Percentiles rank a stretch among this genome's conserved stretches.
phyloP scores from a whole-genome alignment of 2,888 invertebrate genomes.

The Trypoxylon attenuatum region DNA sequence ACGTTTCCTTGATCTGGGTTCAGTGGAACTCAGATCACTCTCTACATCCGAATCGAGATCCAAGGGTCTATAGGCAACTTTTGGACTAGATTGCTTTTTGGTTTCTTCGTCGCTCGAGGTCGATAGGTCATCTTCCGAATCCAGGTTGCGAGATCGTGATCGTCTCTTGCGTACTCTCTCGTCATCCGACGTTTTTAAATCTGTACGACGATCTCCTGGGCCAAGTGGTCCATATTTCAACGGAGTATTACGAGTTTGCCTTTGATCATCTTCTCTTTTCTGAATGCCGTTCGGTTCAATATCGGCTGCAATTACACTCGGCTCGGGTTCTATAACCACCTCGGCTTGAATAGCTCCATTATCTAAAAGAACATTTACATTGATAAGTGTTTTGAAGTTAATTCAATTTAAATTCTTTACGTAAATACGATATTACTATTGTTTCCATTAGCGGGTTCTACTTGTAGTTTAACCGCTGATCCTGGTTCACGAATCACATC shows the following conservation, averaged over 20 bases:
- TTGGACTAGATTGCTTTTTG: constrained; percentile 47
- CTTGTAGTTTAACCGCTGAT: background rate
- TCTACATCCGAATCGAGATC: constrained; percentile 70
- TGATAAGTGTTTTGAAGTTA: no score
- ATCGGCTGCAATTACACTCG: background rate
- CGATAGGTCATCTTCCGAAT: constrained; percentile 57
- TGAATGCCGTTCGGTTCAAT: background rate
- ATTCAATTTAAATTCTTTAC: no score
- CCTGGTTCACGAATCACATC: constrained; percentile 31
- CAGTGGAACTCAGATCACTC: constrained; percentile 59
- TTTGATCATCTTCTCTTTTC: constrained; percentile 2
- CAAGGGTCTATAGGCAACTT: constrained; percentile 65
- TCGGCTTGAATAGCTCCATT: constrained; percentile 7
- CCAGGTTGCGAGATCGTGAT: constrained; percentile 21
- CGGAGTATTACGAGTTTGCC: constrained; percentile 8
- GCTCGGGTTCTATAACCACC: background rate
- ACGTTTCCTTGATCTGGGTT: constrained; percentile 58
- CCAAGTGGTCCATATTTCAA: constrained; percentile 64
- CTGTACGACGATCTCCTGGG: constrained; percentile 58
- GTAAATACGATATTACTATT: constrained; percentile 1
- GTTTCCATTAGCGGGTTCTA: background rate
- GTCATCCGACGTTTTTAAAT: constrained; percentile 12
- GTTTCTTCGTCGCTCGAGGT: constrained; percentile 64
- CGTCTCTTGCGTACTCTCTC: constrained; percentile 1
- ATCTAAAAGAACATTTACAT: constrained; percentile 25